Evolutionary conservation across 1,140 invertebrate genomes (phyloP).

Genomic region (Hyphantria cunea): DNA sequence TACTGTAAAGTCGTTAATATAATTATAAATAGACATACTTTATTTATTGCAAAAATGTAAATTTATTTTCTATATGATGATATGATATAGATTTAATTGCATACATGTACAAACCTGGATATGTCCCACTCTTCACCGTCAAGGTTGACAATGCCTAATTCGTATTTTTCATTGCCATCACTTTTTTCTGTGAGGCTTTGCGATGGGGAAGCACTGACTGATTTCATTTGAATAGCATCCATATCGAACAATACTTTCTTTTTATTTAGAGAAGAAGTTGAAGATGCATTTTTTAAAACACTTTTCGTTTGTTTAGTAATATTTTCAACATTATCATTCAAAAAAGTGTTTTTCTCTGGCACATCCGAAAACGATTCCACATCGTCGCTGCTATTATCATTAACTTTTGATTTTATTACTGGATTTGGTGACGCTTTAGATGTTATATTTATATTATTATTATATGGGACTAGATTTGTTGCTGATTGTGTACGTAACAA

Average conservation of each 20-base stretch:
- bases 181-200: slow-evolving; percentile 68
- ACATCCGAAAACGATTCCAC: slow-evolving; percentile 45
- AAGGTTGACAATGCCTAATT: slow-evolving; percentile 63
- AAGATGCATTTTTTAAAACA: slow-evolving; percentile 82
- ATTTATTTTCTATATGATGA: too few species aligned
- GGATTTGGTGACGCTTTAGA: neutral
- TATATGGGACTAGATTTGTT: slow-evolving; percentile 27
- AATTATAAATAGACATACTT: too few species aligned
- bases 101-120: slow-evolving; percentile 71
- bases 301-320: slow-evolving; percentile 75
- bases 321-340: slow-evolving; percentile 56
- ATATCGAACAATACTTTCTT: slow-evolving; percentile 85
- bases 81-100: too few species aligned
- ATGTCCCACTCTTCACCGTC: slow-evolving; percentile 79
- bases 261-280: slow-evolving; percentile 79
- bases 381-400: slow-evolving; percentile 52
- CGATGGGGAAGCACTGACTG: slow-evolving; percentile 72
- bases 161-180: slow-evolving; percentile 64
- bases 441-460: neutral
- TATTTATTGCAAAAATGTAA: too few species aligned
- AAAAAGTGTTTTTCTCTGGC: slow-evolving; percentile 50
- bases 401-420: slow-evolving; percentile 8
- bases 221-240: slow-evolving; percentile 80
- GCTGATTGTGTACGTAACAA: slow-evolving; percentile 42
- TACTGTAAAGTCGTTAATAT: too few species aligned